These are phyloP conservation scores for Onychomys torridus DNA, from an alignment of 2,797 vertebrate genomes.

Conservation along the genomic window DNA sequence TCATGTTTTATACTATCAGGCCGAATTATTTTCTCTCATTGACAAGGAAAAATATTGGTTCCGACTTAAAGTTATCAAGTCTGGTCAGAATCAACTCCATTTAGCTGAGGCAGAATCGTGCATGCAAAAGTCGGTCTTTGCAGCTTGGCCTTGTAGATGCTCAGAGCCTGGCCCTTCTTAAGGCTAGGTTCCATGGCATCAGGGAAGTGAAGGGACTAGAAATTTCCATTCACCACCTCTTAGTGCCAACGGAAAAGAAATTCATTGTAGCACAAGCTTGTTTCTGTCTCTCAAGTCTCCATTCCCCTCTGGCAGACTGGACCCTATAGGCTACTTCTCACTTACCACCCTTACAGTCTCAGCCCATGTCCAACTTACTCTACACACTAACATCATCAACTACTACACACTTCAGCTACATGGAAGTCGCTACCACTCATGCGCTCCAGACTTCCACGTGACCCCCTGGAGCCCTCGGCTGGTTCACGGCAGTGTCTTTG, in stretches of 20 bases:
- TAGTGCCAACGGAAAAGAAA: constrained; percentile 34
- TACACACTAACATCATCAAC: constrained; percentile 77
- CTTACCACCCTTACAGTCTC: constrained; percentile 70
- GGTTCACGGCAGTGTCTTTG: constrained; percentile 48
- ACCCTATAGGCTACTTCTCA: constrained; percentile 58
- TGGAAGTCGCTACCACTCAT: not conserved
- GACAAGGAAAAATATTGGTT: constrained; percentile 78
- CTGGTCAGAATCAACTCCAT: constrained; percentile 73
- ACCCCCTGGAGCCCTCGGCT: constrained; percentile 61
- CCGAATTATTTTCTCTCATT: constrained; percentile 76
- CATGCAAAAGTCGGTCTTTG: constrained; percentile 71
- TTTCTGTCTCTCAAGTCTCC: constrained; percentile 70
- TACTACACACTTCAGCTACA: constrained; percentile 68
- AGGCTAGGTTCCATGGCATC: constrained; percentile 55
- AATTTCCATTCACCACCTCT: constrained; percentile 6
- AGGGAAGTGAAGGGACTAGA: constrained; percentile 50
- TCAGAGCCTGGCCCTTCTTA: not conserved
- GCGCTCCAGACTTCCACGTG: constrained; percentile 51
- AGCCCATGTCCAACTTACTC: constrained; percentile 85
- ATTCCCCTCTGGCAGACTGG: constrained; percentile 69
- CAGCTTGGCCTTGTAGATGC: constrained; percentile 45
- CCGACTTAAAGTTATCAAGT: constrained; percentile 82
- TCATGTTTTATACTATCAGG: constrained; percentile 76
- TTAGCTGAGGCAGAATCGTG: constrained; percentile 71
- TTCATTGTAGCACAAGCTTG: not conserved